These are phyloP conservation scores for Brachyptera putata DNA, from an alignment of 2,888 invertebrate species.

Conservation along the genomic window DNA sequence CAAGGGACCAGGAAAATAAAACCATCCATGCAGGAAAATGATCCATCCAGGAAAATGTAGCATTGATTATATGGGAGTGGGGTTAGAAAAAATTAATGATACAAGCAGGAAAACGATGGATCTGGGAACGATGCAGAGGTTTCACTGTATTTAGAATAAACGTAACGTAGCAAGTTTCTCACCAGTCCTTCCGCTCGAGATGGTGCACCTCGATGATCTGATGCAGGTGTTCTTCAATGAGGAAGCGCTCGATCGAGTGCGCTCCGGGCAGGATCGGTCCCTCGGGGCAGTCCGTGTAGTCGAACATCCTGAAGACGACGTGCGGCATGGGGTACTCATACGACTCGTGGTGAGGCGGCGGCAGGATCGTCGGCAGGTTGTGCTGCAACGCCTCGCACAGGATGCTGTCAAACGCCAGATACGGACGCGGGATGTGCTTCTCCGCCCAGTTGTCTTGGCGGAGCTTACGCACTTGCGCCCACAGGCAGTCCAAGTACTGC, in stretches of 20 bases:
- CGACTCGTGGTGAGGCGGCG: constrained; percentile 89
- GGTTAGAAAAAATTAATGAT: too few species aligned
- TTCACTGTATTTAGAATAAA: too few species aligned
- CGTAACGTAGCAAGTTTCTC: too few species aligned
- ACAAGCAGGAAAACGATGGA: too few species aligned
- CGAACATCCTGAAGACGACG: constrained; percentile 95
- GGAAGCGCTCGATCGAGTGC: constrained; percentile 94
- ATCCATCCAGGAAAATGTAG: too few species aligned
- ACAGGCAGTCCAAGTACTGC: constrained; percentile 89
- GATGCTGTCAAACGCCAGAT: constrained; percentile 91
- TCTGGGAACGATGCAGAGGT: too few species aligned
- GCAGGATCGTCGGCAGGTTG: constrained; percentile 83
- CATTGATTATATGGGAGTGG: too few species aligned
- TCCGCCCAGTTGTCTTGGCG: constrained; percentile 95
- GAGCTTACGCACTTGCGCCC: constrained; percentile 90
- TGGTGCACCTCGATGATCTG: constrained; percentile 87
- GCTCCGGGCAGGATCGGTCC: constrained; percentile 85
- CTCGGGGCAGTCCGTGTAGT: constrained; percentile 98
- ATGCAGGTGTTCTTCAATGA: constrained; percentile 95
- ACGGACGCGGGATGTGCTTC: constrained; percentile 92
- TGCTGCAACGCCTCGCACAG: constrained; percentile 95
- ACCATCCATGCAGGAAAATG: too few species aligned
- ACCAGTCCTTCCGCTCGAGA: constrained; percentile 90
- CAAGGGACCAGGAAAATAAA: too few species aligned
- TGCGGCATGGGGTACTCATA: constrained; percentile 91